Evolutionary conservation across 2,113 vertebrate species (phyloP).

Genomic region (Cheirogaleus medius): DNA sequence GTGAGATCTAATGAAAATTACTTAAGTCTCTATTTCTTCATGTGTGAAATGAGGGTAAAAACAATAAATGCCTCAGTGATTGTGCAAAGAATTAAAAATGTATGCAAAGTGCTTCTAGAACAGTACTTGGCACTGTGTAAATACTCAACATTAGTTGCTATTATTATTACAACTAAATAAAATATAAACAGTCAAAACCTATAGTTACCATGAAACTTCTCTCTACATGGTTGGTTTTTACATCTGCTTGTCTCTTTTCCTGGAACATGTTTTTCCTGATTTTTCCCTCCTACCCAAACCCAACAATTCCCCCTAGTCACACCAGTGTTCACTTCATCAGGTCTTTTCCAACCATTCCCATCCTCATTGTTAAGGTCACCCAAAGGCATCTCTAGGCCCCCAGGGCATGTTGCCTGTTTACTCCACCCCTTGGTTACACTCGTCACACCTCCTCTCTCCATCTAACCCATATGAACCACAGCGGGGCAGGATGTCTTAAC

Average conservation of each 20-base stretch:
- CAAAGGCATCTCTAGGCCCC: background rate
- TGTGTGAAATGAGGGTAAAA: background rate
- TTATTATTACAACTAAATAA: background rate
- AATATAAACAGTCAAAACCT: conserved; percentile 6
- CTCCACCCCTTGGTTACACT: background rate
- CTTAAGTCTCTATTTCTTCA: background rate
- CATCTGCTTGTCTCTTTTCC: background rate
- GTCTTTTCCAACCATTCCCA: background rate
- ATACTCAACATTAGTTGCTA: background rate
- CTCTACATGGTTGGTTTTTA: background rate
- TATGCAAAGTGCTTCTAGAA: background rate
- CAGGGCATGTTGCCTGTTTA: background rate
- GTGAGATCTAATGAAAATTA: background rate
- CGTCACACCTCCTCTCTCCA: background rate
- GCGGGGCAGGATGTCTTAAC: background rate
- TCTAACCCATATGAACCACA: background rate
- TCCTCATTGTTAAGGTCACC: background rate
- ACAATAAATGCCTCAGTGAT: background rate
- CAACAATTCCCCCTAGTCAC: background rate
- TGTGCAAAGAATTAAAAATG: background rate
- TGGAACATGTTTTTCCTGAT: background rate
- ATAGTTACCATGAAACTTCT: background rate
- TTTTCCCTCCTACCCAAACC: background rate
- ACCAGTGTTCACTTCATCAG: background rate
- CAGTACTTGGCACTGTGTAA: background rate